Base-by-base conservation (phyloP, 2,113 vertebrate genomes). In the Grallaria varia region DNA sequence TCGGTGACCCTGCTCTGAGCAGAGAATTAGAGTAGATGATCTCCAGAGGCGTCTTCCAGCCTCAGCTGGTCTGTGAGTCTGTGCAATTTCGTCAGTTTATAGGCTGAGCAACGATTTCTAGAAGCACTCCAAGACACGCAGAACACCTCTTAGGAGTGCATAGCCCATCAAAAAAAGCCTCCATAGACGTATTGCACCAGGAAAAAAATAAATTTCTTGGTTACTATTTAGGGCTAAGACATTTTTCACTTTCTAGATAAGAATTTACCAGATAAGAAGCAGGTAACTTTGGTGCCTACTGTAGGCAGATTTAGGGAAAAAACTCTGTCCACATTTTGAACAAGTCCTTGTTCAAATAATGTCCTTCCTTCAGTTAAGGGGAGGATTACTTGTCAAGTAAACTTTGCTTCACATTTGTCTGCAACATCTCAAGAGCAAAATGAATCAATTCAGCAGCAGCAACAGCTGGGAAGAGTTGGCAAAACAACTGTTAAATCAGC, bases 21-120 rank as follows among this genome's bases (percentile, higher is more conserved):
- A 91, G 17, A 40, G 73, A 87, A 83, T 90, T 90, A 93, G 67
- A 93, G 78, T 87, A 79, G 84, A 87, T 79, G 66, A 90, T 88
- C 67, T 94, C 82, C 82, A 95, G 87, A 91, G 85, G 37, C 4
- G 0, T 87, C 77, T 84, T 83, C n/a, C 69, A 91, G 25, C n/a
- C 67, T 87, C 18, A 11, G 37, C 40, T 83, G 75, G 23, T 62
- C 62, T 71, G 47, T 6, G 14, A 81, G 47, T 72, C 66, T 96
- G 81, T 78, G 78, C 89, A 91, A 94, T 95, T 92, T 95, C 93
- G 89, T 78, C 75, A 80, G 49, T 82, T 93, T 72, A 87, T 53
- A 56, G 85, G 49, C 62, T 93, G 62, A 82, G 73, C 68, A 91
- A 82, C 35, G 76, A 35, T 37, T 92, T 72, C 87, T 95, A 89